Percentiles rank a stretch among this genome's conserved stretches.
Conservation (phyloP, 2,888 invertebrate genomes). For the Parnassius orleans region DNA sequence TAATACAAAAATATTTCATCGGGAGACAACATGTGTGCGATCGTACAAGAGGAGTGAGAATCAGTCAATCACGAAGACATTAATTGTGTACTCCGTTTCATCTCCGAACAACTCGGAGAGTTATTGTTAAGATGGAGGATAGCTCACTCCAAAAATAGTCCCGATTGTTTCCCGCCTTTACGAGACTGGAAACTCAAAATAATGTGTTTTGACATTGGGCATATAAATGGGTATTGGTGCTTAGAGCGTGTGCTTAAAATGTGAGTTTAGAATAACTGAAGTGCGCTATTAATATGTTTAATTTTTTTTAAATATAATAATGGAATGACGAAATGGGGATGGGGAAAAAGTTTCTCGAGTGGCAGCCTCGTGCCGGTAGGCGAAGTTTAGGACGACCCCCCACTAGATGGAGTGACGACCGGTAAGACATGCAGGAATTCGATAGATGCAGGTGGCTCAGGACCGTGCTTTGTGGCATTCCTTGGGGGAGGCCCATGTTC, state of each 20-base stretch:
- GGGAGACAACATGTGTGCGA: conserved; percentile 32
- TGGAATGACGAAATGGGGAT: no score
- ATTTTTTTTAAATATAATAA: no score
- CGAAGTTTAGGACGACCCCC: no score
- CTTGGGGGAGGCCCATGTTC: no score
- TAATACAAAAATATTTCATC: conserved; percentile 9
- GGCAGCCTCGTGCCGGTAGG: no score
- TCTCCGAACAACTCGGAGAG: conserved; percentile 58
- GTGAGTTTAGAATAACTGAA: neutral
- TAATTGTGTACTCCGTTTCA: conserved; percentile 64
- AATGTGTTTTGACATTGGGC: conserved; percentile 67
- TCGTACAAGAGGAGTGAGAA: conserved; percentile 42
- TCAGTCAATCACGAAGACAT: conserved; percentile 67
- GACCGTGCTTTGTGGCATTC: no score
- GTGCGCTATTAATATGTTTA: no score
- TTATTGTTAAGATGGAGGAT: conserved; percentile 42
- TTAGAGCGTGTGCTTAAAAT: conserved; percentile 46
- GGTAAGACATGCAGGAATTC: no score
- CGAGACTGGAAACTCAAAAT: conserved; percentile 52
- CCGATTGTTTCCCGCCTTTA: conserved; percentile 56
- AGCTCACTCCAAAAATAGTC: conserved; percentile 61
- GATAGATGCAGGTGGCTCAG: no score
- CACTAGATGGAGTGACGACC: no score
- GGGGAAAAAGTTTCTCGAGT: no score
- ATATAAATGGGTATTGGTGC: conserved; percentile 67